These are phyloP conservation scores for Micrastur ruficollis DNA, from an alignment of 2,797 vertebrate species.

Conservation along the genomic window DNA sequence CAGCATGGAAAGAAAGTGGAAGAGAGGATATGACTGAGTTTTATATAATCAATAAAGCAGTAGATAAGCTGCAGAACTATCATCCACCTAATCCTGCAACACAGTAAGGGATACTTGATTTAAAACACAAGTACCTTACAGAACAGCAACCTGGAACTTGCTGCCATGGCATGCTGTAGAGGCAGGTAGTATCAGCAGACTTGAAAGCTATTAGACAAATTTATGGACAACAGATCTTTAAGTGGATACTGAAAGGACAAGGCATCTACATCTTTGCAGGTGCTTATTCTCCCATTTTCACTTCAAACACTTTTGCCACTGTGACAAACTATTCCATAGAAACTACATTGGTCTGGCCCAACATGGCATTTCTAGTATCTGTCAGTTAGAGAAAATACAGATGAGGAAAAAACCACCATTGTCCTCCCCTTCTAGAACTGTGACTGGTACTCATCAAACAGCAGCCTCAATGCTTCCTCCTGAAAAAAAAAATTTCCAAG, in stretches of 20 bases:
- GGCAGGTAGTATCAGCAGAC: not conserved
- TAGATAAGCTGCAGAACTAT: not conserved
- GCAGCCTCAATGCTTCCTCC: not conserved
- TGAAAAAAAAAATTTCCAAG: not conserved
- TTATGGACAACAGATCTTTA: not conserved
- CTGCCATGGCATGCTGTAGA: not conserved
- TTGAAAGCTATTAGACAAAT: not conserved
- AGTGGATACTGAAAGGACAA: not conserved
- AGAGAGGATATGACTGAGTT: not conserved
- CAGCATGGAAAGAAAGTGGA: not conserved
- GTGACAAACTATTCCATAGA: not conserved
- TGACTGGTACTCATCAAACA: not conserved
- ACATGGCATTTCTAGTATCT: not conserved
- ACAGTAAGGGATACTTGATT: not conserved
- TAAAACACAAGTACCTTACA: not conserved
- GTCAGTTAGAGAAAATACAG: not conserved
- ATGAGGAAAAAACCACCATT: rapidly evolving
- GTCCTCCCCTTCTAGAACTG: not conserved
- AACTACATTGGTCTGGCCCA: not conserved
- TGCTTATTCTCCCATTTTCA: not conserved
- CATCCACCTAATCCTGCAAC: not conserved
- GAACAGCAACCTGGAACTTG: not conserved
- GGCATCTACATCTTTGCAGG: not conserved
- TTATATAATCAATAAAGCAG: not conserved
- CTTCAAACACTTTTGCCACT: not conserved